A percentile compares a stretch with the other conserved stretches of the same genome.
These are phyloP conservation scores for Ctenicera cuprea DNA, from an alignment of 2,888 invertebrate genomes.

Conservation along the genomic window DNA sequence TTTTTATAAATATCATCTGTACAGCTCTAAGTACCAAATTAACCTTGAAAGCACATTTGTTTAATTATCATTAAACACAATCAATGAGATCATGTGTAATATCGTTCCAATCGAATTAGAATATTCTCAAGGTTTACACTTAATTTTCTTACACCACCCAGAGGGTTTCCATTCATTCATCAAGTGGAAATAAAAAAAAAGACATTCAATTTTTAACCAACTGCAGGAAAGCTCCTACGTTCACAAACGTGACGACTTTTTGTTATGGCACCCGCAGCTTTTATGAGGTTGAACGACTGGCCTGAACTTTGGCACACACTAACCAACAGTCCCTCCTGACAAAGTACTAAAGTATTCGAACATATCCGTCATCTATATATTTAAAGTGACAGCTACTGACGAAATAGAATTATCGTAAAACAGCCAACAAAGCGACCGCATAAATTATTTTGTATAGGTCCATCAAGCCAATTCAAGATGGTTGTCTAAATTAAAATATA, in stretches of 20 bases:
- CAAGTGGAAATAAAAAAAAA: background rate
- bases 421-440: constrained; percentile 27
- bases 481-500: constrained; percentile 26
- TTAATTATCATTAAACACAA: constrained; percentile 38
- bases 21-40: constrained; percentile 11
- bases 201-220: constrained; percentile 16
- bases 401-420: constrained; percentile 31
- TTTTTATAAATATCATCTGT: constrained; percentile 13
- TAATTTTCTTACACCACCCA: constrained; percentile 19
- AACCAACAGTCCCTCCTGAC: constrained; percentile 8
- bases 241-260: constrained; percentile 23
- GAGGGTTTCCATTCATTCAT: constrained; percentile 23
- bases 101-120: constrained; percentile 26
- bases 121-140: constrained; percentile 32
- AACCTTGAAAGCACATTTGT: constrained; percentile 29
- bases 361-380: constrained; percentile 28
- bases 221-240: constrained; percentile 23
- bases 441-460: constrained; percentile 27
- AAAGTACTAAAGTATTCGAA: constrained; percentile 18
- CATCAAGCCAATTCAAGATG: constrained; percentile 26
- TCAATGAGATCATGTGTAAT: constrained; percentile 38
- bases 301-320: constrained; percentile 28
- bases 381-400: constrained; percentile 30
- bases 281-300: constrained; percentile 32
- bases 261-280: constrained; percentile 16